phyloP scores from a whole-genome alignment of 2,113 vertebrate genomes.

The Cyanistes caeruleus region DNA sequence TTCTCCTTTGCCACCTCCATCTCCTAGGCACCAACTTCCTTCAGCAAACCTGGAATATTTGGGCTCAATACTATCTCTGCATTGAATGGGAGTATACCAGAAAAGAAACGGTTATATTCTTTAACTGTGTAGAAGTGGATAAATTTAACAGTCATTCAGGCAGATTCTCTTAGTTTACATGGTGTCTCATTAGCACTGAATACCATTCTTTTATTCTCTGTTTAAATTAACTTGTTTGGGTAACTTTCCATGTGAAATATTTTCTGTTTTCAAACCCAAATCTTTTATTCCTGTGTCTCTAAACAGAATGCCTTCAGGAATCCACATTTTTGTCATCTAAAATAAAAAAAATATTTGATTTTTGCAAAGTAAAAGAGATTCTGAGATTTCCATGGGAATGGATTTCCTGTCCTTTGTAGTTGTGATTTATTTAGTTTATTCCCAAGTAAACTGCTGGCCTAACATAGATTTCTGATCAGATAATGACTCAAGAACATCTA shows the following conservation, averaged over 20 bases:
- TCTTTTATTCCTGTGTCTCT: neutral
- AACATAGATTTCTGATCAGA: neutral
- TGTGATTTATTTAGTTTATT: neutral
- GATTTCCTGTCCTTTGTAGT: neutral
- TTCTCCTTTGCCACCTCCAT: neutral
- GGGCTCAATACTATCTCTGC: neutral
- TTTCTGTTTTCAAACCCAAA: neutral
- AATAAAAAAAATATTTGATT: neutral
- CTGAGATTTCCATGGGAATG: neutral
- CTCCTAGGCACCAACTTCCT: neutral
- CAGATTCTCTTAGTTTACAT: neutral
- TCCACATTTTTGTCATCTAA: neutral
- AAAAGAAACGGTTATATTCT: neutral
- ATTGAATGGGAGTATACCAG: neutral
- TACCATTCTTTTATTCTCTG: neutral
- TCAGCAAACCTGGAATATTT: neutral
- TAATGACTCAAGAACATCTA: neutral
- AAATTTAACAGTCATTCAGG: neutral
- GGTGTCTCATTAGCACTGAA: neutral
- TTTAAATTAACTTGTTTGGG: neutral
- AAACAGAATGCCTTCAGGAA: neutral
- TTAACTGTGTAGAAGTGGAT: neutral
- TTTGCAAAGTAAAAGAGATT: neutral
- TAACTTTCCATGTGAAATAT: neutral
- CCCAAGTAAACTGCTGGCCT: neutral